Conservation (phyloP, 2,888 invertebrate genomes). For the Agrilus biguttatus region DNA sequence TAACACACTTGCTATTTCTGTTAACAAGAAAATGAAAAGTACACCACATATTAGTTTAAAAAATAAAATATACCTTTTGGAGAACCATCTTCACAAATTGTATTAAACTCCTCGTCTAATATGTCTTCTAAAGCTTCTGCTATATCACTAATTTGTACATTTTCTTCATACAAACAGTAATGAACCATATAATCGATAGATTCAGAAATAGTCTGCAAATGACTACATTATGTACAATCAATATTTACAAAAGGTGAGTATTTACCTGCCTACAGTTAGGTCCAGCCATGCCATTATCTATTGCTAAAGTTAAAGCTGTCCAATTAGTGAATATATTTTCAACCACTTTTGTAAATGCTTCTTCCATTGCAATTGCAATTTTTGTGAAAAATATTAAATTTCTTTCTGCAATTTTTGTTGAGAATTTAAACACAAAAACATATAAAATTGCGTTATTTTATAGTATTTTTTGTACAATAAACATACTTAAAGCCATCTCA, state of each 20-base stretch:
- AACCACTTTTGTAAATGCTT: conserved; percentile 44
- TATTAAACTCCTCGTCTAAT: conserved; percentile 60
- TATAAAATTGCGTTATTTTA: too few relatives aligned
- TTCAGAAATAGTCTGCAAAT: conserved; percentile 43
- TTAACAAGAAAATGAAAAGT: neutral
- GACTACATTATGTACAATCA: neutral
- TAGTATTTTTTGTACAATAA: neutral
- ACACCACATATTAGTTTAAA: neutral
- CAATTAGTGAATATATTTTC: conserved; percentile 56
- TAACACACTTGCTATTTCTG: conserved; percentile 46
- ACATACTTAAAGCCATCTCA: too few relatives aligned
- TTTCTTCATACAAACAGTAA: conserved; percentile 41
- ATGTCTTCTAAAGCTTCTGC: conserved; percentile 52
- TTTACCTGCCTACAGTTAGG: conserved; percentile 50
- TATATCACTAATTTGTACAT: conserved; percentile 43
- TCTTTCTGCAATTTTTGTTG: too few relatives aligned
- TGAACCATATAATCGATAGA: conserved; percentile 49
- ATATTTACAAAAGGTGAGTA: conserved; percentile 11
- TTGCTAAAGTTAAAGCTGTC: conserved; percentile 55
- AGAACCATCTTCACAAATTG: conserved; percentile 56
- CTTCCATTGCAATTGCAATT: conserved; percentile 21
- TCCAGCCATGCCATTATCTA: conserved; percentile 61
- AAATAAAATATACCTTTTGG: conserved; percentile 36
- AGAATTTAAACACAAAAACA: too few relatives aligned
- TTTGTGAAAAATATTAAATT: neutral